Evolutionary conservation across 2,888 invertebrate species (phyloP).

Genomic region (Eurois occulta): DNA sequence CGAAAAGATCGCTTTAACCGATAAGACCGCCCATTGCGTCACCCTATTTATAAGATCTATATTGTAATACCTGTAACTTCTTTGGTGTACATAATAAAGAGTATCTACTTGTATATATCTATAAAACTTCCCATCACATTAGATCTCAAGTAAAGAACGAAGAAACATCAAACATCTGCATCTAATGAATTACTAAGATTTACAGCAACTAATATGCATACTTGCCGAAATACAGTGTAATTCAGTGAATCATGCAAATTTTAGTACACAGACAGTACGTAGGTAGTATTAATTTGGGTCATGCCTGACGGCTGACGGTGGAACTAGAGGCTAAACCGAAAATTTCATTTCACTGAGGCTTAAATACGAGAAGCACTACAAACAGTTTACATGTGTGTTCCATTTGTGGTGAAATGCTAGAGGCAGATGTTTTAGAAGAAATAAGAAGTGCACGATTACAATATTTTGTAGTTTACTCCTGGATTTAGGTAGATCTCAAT

Average conservation of each 20-base stretch:
- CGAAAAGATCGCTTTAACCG: too few species aligned
- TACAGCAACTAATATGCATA: conserved; percentile 8
- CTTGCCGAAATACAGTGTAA: conserved; percentile 27
- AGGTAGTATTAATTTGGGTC: conserved; percentile 47
- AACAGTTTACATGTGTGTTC: conserved; percentile 34
- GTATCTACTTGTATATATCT: neutral
- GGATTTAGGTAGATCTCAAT: neutral
- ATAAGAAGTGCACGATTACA: neutral
- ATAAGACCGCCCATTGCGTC: too few species aligned
- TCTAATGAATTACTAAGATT: conserved; percentile 26
- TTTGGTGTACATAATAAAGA: neutral
- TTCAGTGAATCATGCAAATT: conserved; percentile 50
- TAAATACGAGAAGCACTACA: conserved; percentile 43
- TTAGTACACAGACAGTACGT: conserved; percentile 16
- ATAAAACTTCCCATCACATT: neutral
- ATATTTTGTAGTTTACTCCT: neutral
- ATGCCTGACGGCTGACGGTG: conserved; percentile 23
- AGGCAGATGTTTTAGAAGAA: neutral
- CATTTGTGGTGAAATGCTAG: conserved; percentile 39
- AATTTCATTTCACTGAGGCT: conserved; percentile 48
- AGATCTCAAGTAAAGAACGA: neutral
- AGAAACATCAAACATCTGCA: neutral
- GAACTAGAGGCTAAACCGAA: conserved; percentile 8
- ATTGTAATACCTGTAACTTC: too few species aligned
- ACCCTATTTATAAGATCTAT: too few species aligned